A percentile compares a stretch with the other conserved stretches of the same genome.
Conservation (phyloP, 2,113 vertebrate genomes). For the Atractosteus spatula region DNA sequence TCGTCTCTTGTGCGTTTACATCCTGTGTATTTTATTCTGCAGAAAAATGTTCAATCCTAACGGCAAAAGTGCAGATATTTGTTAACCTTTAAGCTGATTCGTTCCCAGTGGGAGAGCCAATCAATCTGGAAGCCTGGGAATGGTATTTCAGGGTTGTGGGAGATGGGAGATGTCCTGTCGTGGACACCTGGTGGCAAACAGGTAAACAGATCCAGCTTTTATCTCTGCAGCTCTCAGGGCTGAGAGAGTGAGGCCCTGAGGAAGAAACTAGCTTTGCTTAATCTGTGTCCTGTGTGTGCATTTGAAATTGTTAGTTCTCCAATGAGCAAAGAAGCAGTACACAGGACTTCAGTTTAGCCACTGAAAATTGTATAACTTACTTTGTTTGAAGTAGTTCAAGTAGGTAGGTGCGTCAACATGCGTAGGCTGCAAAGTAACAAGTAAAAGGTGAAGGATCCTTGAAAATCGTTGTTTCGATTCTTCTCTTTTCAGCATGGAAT, state of each 20-base stretch:
- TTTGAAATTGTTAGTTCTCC: not conserved
- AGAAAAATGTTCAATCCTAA: not conserved
- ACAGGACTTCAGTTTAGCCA: not conserved
- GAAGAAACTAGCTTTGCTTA: not conserved
- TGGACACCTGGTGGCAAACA: conserved; percentile 70
- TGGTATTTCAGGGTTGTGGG: conserved; percentile 63
- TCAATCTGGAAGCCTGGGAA: conserved; percentile 65
- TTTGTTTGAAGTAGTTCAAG: no score
- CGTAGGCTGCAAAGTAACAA: no score
- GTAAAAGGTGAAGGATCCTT: no score
- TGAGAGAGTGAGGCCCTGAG: no score
- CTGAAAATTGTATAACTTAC: no score
- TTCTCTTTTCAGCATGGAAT: no score
- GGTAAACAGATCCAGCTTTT: conserved; percentile 36
- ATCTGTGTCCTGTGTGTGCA: not conserved
- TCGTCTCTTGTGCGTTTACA: no score
- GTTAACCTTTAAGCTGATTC: conserved; percentile 1
- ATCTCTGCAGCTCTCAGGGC: not conserved
- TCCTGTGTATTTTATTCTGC: not conserved
- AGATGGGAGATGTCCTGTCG: conserved; percentile 52
- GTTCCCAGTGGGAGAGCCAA: conserved; percentile 59
- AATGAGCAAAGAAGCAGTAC: not conserved
- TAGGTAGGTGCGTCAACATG: no score
- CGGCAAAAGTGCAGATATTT: no score
- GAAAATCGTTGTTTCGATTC: no score